Conservation (phyloP, 2,113 vertebrate genomes). For the Bolborhynchus lineola region DNA sequence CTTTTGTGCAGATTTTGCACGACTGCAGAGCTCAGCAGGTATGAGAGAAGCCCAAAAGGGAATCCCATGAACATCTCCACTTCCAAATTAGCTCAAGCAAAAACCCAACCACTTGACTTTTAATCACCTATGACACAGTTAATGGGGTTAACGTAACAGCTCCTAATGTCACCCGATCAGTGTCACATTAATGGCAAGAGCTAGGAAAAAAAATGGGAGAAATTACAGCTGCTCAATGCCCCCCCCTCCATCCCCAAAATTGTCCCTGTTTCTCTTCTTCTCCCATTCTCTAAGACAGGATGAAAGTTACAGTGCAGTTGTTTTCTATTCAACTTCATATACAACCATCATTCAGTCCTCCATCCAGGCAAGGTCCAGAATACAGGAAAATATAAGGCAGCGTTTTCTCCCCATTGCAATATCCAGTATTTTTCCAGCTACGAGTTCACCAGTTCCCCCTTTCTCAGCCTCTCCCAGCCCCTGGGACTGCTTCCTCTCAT, state of each 20-base stretch:
- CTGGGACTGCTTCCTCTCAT: neutral
- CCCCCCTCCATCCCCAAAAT: neutral
- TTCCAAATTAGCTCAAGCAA: neutral
- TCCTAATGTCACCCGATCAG: neutral
- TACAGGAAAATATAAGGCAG: neutral
- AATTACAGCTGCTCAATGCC: neutral
- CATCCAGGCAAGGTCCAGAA: neutral
- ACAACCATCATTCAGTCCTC: neutral
- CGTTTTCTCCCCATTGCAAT: neutral
- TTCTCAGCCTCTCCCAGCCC: neutral
- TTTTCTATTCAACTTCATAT: neutral
- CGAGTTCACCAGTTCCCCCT: neutral
- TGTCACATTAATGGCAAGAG: neutral
- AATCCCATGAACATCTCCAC: neutral
- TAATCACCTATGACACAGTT: no score
- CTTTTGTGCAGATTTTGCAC: neutral
- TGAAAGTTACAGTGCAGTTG: neutral
- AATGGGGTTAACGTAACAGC: rapidly evolving
- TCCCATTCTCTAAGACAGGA: neutral
- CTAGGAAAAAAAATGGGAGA: neutral
- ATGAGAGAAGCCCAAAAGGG: neutral
- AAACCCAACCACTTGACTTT: neutral
- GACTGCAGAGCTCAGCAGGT: neutral
- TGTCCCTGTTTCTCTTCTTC: neutral
- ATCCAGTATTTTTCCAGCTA: neutral